Evolutionary conservation across 2,888 invertebrate genomes (phyloP), one percentile per base, ranked within the genome.

Genomic region (Eristalis intricaria): DNA sequence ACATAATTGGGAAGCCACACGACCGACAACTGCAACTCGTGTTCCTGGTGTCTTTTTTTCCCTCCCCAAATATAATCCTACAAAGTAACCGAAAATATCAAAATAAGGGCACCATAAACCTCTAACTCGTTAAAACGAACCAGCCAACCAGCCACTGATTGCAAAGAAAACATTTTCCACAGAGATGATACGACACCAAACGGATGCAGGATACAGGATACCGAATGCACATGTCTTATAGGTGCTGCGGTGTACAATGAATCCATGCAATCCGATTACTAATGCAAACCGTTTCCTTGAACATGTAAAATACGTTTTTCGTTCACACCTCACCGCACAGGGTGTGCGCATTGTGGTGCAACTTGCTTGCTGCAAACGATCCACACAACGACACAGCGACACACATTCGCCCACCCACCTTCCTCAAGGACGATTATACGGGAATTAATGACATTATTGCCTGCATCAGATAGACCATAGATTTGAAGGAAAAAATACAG

Each of bases 401-500:
- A 63, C 13, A 38, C 10, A 19, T 26, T 19, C 50, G 19, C 56
- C 19, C 8, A 5, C 5, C 26, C 22, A 29, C 26, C 64, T 56
- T 22, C 60, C 32, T 29, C 56, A 4, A 29, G 64, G 22, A 58
- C 58, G 63, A 65, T 70, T 70, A 70, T 65, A 58, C 50, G 29
- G 73, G 61, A 73, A 73, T 74, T 80, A 80, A 80, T 74, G 22
- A 13, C 58, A 68, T 80, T 68, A 74, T 74, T 80, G 63, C 50
- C 74, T 63, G 63, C 61, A 61, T 63, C 63, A 26, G 26, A 50
- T 56, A 61, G 2, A 2, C 22, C 8, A 58, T 19, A 15, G 23
- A 60, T 60, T 38, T 35, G 13, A 15, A 23, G 15, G 7, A n/a
- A n/a, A 35, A 11, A n/a, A 35, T n/a, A 19, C 4, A 4, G 10